Evolutionary conservation across 2,888 invertebrate species (phyloP), one percentile per base, ranked within the genome.

Genomic region (Chironomus tentans): DNA sequence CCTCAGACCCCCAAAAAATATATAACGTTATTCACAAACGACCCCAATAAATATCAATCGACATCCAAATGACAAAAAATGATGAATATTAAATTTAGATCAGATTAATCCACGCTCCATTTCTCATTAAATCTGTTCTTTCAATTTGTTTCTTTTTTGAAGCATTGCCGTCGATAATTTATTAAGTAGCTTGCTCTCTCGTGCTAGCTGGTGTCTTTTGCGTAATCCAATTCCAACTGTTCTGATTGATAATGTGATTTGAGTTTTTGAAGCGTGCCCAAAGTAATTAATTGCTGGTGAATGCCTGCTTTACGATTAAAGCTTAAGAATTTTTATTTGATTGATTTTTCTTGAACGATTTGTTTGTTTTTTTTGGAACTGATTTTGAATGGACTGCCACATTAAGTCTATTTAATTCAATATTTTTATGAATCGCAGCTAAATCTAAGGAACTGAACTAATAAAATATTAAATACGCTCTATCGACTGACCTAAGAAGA

Each of bases 161-260:
- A 15, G 15, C 38, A 38, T 38, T 56, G 62, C 24, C 62, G 61
- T 72, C 61, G 38, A 72, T 72, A 62, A 72, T 72, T 62, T 62
- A 72, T 72, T 62, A 56, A 56, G 56, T 15, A 56, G n/a, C 56
- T 15, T 18, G n/a, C 56, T 68, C 4, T 70, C 18, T 22, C 68
- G 24, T 22, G 22, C 15, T 13, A 2, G n/a, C 68, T 70, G 48
- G 48, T 50, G 70, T 70, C 15, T 70, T 56, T 56, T 56, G 6
- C 15, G n/a, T 18, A 56, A 56, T 56, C 65, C 18, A 24, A 22
- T 22, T 12, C 12, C 65, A 65, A n/a, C 56, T 65, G 21, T 65
- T 71, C 71, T 71, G 71, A 71, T 71, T 71, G 71, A 71, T 71
- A 71, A 71, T 56, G 50, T 71, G 50, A 50, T 70, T 21, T 24